These are phyloP conservation scores for Sceliomorpha sp. DNA, from an alignment of 2,888 invertebrate genomes.

Conservation along the genomic window DNA sequence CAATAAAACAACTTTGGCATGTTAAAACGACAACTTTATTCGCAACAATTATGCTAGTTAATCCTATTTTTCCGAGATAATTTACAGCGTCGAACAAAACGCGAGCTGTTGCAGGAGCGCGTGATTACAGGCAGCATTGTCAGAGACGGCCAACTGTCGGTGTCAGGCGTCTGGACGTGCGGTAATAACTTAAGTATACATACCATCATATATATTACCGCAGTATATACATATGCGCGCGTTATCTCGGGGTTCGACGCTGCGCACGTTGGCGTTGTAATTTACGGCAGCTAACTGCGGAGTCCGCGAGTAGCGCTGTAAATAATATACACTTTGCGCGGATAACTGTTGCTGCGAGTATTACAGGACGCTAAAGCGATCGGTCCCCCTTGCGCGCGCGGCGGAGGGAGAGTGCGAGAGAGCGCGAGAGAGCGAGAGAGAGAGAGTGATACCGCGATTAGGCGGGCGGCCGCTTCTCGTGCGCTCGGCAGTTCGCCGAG, in stretches of 20 bases:
- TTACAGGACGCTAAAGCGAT: constrained; percentile 38
- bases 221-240: constrained; percentile 26
- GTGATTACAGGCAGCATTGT: constrained; percentile 29
- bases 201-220: background rate
- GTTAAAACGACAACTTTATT: too few species aligned
- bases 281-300: constrained; percentile 47
- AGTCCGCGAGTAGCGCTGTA: constrained; percentile 35
- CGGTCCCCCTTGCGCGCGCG: constrained; percentile 15
- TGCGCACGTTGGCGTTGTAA: constrained; percentile 47
- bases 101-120: constrained; percentile 9
- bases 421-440: background rate
- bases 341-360: constrained; percentile 35
- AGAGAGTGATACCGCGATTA: too few species aligned
- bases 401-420: background rate
- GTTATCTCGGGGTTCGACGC: constrained; percentile 37
- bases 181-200: constrained; percentile 42
- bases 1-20: too few species aligned
- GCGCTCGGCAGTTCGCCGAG: too few species aligned
- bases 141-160: too few species aligned
- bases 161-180: constrained; percentile 11
- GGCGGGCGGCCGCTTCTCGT: too few species aligned
- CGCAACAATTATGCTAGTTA: constrained; percentile 27
- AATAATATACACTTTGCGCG: constrained; percentile 47
- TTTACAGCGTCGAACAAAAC: background rate
- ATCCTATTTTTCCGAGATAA: background rate